Evolutionary conservation across 2,113 vertebrate species (phyloP), one percentile per base, ranked within the genome.

Genomic region (Brevimyrus niger): DNA sequence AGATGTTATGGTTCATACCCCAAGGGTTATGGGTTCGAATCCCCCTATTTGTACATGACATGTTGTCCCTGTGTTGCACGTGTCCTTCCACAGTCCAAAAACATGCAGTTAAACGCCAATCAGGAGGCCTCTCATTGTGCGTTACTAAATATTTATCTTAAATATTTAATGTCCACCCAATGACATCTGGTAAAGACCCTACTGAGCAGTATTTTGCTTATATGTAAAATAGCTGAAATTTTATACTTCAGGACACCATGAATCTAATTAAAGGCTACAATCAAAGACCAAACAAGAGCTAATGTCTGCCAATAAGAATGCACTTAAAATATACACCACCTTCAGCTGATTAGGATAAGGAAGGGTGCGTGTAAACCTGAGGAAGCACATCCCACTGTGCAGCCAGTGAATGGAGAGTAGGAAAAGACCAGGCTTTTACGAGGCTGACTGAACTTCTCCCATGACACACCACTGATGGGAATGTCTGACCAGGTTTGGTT

Each of bases 401-500:
- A n/a, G 15, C 23, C 31, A 76, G 35, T 13, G 35, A 42, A 80
- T 0, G 73, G 35, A 42, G 19, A 38, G 1, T 15, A 31, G 61
- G 61, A 13, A 27, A 69, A 69, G n/a, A 31, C 10, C 61, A 65
- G n/a, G 61, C n/a, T 27, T 17, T 76, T 38, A 76, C 35, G 35
- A 38, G 31, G 69, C 35, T n/a, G 35, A 6, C 10, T 19, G 35
- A 80, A 19, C 17, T 35, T 80, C 73, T 42, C 73, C 35, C 35
- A 42, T 3, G 35, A 42, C 69, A 38, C 31, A 11, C 69, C 5
- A 4, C 35, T 42, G 73, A 80, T 42, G 73, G 89, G 86, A 92
- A 91, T 93, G 90, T 92, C 87, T 42, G 51, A 27, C 47, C 19
- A 46, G 86, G 31, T 47, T 53, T 7, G 55, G 53, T 89, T 87